A percentile compares a stretch with the other conserved stretches of the same genome.
phyloP scores from a whole-genome alignment of 2,888 invertebrate genomes.

The Calliphora vomitoria region DNA sequence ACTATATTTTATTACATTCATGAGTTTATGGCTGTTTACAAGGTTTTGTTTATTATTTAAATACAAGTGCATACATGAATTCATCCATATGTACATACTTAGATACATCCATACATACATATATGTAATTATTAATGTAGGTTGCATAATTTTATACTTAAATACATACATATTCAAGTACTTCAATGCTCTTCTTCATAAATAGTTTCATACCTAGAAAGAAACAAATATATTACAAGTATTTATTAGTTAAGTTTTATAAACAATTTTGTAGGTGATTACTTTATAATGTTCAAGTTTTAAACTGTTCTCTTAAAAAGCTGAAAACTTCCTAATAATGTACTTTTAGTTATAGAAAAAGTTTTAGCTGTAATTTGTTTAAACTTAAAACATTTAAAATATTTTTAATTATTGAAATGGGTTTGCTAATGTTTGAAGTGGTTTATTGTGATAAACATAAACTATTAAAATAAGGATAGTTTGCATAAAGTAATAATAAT shows the following conservation, averaged over 20 bases:
- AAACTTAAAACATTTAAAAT: no score
- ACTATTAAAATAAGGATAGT: no score
- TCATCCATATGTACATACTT: background rate
- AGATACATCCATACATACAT: background rate
- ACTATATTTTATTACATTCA: slow-evolving; percentile 6
- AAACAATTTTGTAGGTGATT: background rate
- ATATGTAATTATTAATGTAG: slow-evolving; percentile 13
- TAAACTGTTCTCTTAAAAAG: background rate
- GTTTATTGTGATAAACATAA: no score
- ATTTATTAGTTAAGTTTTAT: slow-evolving; percentile 9
- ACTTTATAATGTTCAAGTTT: background rate
- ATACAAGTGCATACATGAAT: no score
- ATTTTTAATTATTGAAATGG: no score
- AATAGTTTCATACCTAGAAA: background rate
- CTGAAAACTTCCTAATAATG: background rate
- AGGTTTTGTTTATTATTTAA: background rate
- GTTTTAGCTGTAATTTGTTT: no score
- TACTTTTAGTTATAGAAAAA: no score
- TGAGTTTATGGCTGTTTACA: background rate
- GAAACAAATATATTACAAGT: background rate
- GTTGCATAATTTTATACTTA: background rate
- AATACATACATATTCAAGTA: background rate
- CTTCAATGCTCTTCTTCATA: background rate
- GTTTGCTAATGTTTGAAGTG: no score
- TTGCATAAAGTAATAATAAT: no score